phyloP scores from a whole-genome alignment of 2,797 vertebrate genomes.

The Myiotriccus ornatus region DNA sequence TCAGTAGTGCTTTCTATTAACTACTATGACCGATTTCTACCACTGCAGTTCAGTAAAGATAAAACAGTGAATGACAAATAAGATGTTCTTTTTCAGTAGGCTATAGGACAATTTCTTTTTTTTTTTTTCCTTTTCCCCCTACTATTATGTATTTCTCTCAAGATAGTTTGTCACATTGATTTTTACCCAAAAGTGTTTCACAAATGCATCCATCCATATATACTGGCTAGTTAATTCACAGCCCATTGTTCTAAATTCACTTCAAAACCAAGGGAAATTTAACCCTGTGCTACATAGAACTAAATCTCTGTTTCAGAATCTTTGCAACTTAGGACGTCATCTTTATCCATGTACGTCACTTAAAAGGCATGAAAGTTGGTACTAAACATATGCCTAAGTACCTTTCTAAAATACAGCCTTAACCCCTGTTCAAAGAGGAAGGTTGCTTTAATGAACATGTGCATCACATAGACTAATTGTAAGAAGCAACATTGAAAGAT shows the following conservation, averaged over 20 bases:
- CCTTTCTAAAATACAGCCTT: background rate
- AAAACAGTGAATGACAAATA: background rate
- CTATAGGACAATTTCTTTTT: background rate
- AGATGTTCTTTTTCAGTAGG: background rate
- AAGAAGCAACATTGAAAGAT: background rate
- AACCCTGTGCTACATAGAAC: background rate
- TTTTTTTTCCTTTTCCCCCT: background rate
- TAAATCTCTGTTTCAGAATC: background rate
- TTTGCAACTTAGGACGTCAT: background rate
- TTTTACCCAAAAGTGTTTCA: background rate
- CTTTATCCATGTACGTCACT: background rate
- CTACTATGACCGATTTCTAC: background rate
- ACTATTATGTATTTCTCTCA: background rate
- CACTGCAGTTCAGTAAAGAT: background rate
- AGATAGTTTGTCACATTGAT: background rate
- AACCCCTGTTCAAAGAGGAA: background rate
- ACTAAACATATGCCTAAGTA: background rate
- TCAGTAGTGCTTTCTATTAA: background rate
- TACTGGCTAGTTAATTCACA: background rate
- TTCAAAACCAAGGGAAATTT: background rate
- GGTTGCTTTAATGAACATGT: conserved; percentile 15
- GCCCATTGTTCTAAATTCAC: background rate
- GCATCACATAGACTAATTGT: background rate
- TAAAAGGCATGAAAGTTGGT: background rate
- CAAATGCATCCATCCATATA: background rate